A percentile compares a stretch with the other conserved stretches of the same genome.
Evolutionary conservation across 1,140 invertebrate species (phyloP).

Genomic region (Bombyx mandarina): DNA sequence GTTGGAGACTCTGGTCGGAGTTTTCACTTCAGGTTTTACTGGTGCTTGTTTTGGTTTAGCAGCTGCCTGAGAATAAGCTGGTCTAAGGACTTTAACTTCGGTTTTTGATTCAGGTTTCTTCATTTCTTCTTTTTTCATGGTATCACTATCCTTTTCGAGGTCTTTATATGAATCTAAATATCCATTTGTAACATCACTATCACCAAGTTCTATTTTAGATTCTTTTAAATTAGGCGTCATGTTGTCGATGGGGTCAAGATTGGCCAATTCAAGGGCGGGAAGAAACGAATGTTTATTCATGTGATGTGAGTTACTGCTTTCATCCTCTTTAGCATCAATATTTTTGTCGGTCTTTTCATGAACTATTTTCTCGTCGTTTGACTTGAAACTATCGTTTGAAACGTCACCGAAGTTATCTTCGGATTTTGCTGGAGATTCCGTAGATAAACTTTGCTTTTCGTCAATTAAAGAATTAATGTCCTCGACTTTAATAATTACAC

Average conservation of each 20-base stretch:
- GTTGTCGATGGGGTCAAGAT: not conserved
- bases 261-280: too few relatives aligned
- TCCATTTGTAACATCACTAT: not conserved
- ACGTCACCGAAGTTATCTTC: slow-evolving; percentile 58
- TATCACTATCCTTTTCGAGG: not conserved
- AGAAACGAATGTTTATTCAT: not conserved
- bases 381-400: slow-evolving; percentile 52
- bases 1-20: slow-evolving; percentile 28
- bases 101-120: slow-evolving; percentile 1
- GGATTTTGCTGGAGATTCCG: slow-evolving; percentile 48
- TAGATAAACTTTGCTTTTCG: slow-evolving; percentile 23
- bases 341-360: slow-evolving; percentile 9
- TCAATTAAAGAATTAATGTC: slow-evolving; percentile 12
- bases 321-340: slow-evolving; percentile 5
- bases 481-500: not conserved
- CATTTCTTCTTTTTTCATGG: not conserved
- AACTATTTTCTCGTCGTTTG: slow-evolving; percentile 25
- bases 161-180: not conserved
- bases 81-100: slow-evolving; percentile 22
- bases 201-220: not conserved
- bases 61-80: slow-evolving; percentile 67
- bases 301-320: not conserved
- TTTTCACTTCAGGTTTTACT: slow-evolving; percentile 40
- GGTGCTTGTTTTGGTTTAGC: slow-evolving; percentile 63
- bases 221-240: not conserved